A percentile compares a stretch with the other conserved stretches of the same genome.
phyloP scores from a whole-genome alignment of 2,888 invertebrate genomes.

The Entomobrya proxima region DNA sequence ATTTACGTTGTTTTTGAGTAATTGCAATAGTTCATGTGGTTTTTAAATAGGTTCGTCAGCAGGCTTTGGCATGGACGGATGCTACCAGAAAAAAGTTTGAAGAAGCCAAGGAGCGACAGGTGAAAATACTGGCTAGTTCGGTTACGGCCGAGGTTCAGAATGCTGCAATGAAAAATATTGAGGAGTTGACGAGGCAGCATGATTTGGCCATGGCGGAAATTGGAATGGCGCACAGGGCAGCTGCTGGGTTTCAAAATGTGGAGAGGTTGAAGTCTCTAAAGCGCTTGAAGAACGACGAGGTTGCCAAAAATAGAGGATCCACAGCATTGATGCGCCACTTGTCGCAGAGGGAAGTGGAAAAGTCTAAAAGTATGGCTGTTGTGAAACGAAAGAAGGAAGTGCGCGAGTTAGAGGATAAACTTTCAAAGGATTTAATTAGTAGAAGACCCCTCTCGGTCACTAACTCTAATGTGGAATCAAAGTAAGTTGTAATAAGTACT shows the following conservation, averaged over 20 bases:
- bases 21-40: neutral
- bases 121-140: slow-evolving; percentile 13
- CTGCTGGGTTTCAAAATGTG: slow-evolving; percentile 50
- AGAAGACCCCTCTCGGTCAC: slow-evolving; percentile 22
- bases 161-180: slow-evolving; percentile 54
- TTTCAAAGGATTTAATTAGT: slow-evolving; percentile 61
- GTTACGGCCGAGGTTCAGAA: slow-evolving; percentile 56
- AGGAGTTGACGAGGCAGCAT: slow-evolving; percentile 50
- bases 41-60: slow-evolving; percentile 67
- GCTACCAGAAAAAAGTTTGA: slow-evolving; percentile 56
- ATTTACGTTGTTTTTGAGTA: neutral
- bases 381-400: slow-evolving; percentile 59
- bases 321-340: slow-evolving; percentile 41
- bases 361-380: neutral
- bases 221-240: slow-evolving; percentile 68
- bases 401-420: slow-evolving; percentile 52
- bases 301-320: slow-evolving; percentile 61
- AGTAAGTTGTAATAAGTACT: neutral
- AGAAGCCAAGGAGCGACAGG: slow-evolving; percentile 55
- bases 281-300: slow-evolving; percentile 47
- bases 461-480: slow-evolving; percentile 10
- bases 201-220: slow-evolving; percentile 69
- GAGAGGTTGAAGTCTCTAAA: slow-evolving; percentile 57
- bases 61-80: slow-evolving; percentile 66
- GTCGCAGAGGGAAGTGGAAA: slow-evolving; percentile 15